Evolutionary conservation across 1,140 invertebrate genomes (phyloP).

Genomic region (Drosophila nannoptera): DNA sequence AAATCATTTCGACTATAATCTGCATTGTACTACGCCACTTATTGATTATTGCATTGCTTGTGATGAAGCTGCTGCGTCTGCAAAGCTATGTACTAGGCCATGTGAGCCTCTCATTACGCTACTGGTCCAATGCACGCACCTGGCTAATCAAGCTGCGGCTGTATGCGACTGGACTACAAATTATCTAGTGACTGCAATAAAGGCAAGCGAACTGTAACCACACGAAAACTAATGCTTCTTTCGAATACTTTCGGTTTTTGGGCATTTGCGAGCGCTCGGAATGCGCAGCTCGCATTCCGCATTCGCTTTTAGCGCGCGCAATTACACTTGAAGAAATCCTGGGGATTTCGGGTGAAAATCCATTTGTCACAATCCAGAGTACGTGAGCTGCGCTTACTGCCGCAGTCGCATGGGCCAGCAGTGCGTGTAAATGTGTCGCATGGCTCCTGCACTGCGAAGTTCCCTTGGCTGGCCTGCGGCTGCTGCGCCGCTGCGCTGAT

Average conservation of each 20-base stretch:
- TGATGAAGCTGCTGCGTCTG: neutral
- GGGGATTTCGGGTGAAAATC: constrained; percentile 74
- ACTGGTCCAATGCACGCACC: constrained; percentile 18
- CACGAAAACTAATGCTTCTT: constrained; percentile 63
- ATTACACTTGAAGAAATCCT: constrained; percentile 77
- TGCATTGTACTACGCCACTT: neutral
- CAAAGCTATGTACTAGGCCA: neutral
- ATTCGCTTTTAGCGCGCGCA: constrained; percentile 73
- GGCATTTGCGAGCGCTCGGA: constrained; percentile 13
- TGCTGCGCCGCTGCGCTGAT: constrained; percentile 33
- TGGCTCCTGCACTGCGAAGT: constrained; percentile 52
- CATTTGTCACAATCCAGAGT: constrained; percentile 76
- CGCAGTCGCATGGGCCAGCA: constrained; percentile 49
- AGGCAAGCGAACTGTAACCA: constrained; percentile 40
- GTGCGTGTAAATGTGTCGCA: constrained; percentile 73
- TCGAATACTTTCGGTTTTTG: constrained; percentile 26
- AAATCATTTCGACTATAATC: neutral
- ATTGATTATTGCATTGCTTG: neutral
- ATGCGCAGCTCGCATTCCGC: constrained; percentile 50
- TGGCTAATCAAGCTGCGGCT: constrained; percentile 28
- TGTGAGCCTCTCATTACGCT: constrained; percentile 2
- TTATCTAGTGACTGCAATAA: constrained; percentile 60
- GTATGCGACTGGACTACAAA: constrained; percentile 40
- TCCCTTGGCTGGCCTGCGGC: constrained; percentile 27
- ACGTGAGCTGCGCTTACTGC: constrained; percentile 60